Evolutionary conservation across 2,888 invertebrate genomes (phyloP).

Genomic region (Meandrusa payeni): DNA sequence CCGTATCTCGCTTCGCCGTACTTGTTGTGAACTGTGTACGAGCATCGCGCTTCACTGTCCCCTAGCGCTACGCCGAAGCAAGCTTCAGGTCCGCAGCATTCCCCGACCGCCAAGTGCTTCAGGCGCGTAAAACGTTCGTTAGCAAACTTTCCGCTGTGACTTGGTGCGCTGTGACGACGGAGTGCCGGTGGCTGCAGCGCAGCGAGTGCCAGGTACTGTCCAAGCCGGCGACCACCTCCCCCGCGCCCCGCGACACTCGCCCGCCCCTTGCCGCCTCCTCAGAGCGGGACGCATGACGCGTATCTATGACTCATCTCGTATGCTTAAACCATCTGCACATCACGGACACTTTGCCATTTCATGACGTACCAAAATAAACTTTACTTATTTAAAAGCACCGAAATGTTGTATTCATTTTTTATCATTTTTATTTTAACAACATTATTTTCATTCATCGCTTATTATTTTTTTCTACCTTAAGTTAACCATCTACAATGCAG

Average conservation of each 20-base stretch:
- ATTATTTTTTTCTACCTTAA: no score
- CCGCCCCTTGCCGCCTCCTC: slow-evolving; percentile 39
- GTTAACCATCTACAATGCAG: no score
- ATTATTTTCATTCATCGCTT: slow-evolving; percentile 29
- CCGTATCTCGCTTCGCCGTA: slow-evolving; percentile 80
- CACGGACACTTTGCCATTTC: slow-evolving; percentile 17
- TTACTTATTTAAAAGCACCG: slow-evolving; percentile 10
- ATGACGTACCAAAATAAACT: slow-evolving; percentile 17
- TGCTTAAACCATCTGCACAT: slow-evolving; percentile 40
- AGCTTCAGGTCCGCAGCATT: slow-evolving; percentile 61
- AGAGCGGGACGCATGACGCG: slow-evolving; percentile 48
- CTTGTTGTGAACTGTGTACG: slow-evolving; percentile 71
- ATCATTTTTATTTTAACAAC: slow-evolving; percentile 30
- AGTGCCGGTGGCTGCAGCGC: slow-evolving; percentile 55
- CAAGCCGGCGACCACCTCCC: slow-evolving; percentile 37
- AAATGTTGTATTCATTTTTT: slow-evolving; percentile 19
- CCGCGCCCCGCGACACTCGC: slow-evolving; percentile 35
- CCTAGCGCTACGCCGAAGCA: slow-evolving; percentile 51
- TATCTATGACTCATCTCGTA: slow-evolving; percentile 49
- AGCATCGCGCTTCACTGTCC: slow-evolving; percentile 68
- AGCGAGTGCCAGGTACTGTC: slow-evolving; percentile 67
- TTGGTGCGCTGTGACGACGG: slow-evolving; percentile 56
- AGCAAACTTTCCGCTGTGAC: slow-evolving; percentile 46
- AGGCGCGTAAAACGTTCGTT: slow-evolving; percentile 58
- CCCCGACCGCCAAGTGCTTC: slow-evolving; percentile 41